These are phyloP conservation scores for Tuta absoluta DNA, from an alignment of 2,888 invertebrate species.

Conservation along the genomic window DNA sequence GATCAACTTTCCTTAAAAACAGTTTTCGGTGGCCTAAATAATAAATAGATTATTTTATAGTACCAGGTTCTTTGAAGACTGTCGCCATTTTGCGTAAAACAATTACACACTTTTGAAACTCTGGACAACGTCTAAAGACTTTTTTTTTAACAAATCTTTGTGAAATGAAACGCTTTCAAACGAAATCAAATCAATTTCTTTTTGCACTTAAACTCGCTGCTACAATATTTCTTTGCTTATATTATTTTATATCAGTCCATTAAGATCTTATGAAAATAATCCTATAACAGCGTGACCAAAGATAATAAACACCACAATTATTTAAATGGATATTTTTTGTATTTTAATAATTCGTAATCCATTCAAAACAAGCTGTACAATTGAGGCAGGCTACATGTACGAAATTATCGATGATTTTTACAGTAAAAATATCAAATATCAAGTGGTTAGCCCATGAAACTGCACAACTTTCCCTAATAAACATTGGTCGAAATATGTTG, in stretches of 20 bases:
- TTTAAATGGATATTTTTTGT: not conserved
- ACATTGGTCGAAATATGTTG: not conserved
- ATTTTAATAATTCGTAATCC: not conserved
- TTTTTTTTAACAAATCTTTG: too few species aligned
- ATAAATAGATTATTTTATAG: too few species aligned
- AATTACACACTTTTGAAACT: too few species aligned
- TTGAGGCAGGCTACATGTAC: not conserved
- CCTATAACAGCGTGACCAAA: not conserved
- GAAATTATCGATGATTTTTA: not conserved
- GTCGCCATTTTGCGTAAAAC: too few species aligned
- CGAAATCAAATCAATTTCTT: not conserved
- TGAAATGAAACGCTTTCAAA: not conserved
- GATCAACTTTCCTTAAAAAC: too few species aligned
- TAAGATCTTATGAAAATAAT: slow-evolving; percentile 18
- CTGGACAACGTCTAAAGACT: too few species aligned
- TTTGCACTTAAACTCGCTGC: not conserved
- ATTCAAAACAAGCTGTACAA: not conserved
- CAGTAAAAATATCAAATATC: too few species aligned
- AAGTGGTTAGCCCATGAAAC: not conserved
- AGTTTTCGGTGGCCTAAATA: too few species aligned
- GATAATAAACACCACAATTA: not conserved
- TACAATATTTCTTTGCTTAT: not conserved
- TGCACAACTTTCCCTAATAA: not conserved
- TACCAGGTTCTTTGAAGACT: too few species aligned
- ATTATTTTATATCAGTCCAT: slow-evolving; percentile 1